A percentile compares a stretch with the other conserved stretches of the same genome.
Evolutionary conservation across 2,888 invertebrate genomes (phyloP).

Genomic region (Lithosia quadra): DNA sequence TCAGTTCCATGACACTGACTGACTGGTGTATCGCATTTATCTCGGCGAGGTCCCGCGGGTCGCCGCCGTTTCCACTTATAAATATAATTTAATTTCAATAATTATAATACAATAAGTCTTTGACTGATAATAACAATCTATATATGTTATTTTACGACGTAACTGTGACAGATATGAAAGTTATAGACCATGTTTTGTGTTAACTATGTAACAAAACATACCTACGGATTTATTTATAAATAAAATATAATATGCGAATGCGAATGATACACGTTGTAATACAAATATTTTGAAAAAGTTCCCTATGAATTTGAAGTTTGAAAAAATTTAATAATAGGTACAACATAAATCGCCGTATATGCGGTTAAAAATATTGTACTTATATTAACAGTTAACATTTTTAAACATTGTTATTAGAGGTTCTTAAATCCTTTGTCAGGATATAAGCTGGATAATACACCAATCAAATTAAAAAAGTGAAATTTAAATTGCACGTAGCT

Average conservation of each 20-base stretch:
- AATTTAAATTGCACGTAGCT: slow-evolving; percentile 69
- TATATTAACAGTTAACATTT: too few relatives aligned
- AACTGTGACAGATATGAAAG: slow-evolving; percentile 61
- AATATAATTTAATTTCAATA: slow-evolving; percentile 84
- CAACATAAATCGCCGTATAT: neutral
- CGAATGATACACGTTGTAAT: neutral
- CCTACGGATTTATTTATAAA: neutral
- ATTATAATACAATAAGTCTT: slow-evolving; percentile 81
- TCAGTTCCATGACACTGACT: slow-evolving; percentile 81
- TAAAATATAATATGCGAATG: too few relatives aligned
- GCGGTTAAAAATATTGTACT: neutral
- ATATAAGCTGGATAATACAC: neutral
- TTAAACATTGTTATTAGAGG: neutral
- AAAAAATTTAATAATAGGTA: too few relatives aligned
- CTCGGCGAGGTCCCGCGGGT: slow-evolving; percentile 69
- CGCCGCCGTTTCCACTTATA: slow-evolving; percentile 74
- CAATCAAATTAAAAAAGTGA: slow-evolving; percentile 64
- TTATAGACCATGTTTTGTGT: slow-evolving; percentile 15
- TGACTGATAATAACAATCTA: slow-evolving; percentile 72
- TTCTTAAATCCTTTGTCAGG: neutral
- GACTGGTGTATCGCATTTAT: slow-evolving; percentile 66
- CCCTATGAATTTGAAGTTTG: too few relatives aligned
- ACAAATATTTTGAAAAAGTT: too few relatives aligned
- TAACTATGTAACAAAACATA: slow-evolving; percentile 1
- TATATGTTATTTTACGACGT: slow-evolving; percentile 32